These are phyloP conservation scores for Formica aserva DNA, from an alignment of 2,888 invertebrate species.

Conservation along the genomic window DNA sequence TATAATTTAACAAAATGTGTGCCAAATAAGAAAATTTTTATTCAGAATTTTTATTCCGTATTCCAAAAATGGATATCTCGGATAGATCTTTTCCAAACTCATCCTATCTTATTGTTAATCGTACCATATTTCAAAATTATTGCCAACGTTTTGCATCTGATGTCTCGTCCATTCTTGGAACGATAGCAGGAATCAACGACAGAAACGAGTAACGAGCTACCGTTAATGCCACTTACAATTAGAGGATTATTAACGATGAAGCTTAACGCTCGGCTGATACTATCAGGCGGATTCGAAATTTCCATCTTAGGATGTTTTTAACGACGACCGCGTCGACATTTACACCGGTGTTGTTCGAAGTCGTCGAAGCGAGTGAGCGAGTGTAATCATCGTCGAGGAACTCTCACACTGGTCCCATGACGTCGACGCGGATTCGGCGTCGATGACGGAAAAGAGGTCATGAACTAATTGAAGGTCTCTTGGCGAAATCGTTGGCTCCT, in stretches of 20 bases:
- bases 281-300: constrained; percentile 57
- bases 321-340: constrained; percentile 48
- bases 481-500: background rate
- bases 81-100: background rate
- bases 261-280: constrained; percentile 40
- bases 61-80: background rate
- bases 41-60: background rate
- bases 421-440: background rate
- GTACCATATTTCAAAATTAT: constrained; percentile 14
- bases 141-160: background rate
- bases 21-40: background rate
- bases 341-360: constrained; percentile 44
- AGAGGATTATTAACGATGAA: constrained; percentile 57
- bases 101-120: background rate
- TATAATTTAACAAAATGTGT: background rate
- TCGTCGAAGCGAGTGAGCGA: constrained; percentile 40
- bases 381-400: constrained; percentile 23
- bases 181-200: constrained; percentile 30
- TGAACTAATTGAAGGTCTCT: background rate
- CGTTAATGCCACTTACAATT: constrained; percentile 53
- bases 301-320: constrained; percentile 38
- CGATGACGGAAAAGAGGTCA: background rate
- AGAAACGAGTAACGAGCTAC: constrained; percentile 32
- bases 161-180: background rate
- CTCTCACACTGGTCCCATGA: background rate